These are phyloP conservation scores for Limosa lapponica DNA, from an alignment of 2,797 vertebrate genomes.

Conservation along the genomic window DNA sequence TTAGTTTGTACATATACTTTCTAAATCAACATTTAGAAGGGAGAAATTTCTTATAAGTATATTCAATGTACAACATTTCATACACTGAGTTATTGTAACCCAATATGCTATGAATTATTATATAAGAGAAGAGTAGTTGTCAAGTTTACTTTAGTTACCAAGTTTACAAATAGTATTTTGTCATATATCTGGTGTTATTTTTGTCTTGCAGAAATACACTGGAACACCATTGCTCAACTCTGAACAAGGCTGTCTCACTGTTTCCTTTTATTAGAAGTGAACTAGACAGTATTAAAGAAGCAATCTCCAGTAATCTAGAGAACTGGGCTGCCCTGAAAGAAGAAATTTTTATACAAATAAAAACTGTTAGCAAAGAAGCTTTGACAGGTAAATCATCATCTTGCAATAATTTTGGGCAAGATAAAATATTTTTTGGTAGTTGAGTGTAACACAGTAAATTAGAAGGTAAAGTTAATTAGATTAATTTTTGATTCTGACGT, in stretches of 20 bases:
- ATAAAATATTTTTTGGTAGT: neutral
- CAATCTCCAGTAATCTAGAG: conserved; percentile 75
- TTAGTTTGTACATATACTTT: neutral
- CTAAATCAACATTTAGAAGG: neutral
- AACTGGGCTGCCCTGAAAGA: conserved; percentile 78
- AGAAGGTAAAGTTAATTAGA: neutral
- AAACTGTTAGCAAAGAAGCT: conserved; percentile 66
- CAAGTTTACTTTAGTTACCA: neutral
- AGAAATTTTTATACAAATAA: conserved; percentile 73
- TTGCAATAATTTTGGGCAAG: neutral
- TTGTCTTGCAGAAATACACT: conserved; percentile 73
- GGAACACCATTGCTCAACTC: conserved; percentile 71
- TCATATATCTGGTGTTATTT: neutral
- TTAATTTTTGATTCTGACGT: neutral
- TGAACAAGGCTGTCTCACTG: conserved; percentile 73
- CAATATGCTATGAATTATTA: neutral
- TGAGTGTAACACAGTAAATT: neutral
- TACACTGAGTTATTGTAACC: neutral
- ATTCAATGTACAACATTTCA: neutral
- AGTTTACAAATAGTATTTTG: neutral
- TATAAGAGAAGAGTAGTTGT: neutral
- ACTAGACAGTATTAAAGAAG: conserved; percentile 76
- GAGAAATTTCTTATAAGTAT: neutral
- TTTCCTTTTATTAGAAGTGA: conserved; percentile 76
- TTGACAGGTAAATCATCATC: conserved; percentile 69